Base-by-base conservation (phyloP, 2,888 invertebrate species). In the Drosophila austrosaltans region DNA sequence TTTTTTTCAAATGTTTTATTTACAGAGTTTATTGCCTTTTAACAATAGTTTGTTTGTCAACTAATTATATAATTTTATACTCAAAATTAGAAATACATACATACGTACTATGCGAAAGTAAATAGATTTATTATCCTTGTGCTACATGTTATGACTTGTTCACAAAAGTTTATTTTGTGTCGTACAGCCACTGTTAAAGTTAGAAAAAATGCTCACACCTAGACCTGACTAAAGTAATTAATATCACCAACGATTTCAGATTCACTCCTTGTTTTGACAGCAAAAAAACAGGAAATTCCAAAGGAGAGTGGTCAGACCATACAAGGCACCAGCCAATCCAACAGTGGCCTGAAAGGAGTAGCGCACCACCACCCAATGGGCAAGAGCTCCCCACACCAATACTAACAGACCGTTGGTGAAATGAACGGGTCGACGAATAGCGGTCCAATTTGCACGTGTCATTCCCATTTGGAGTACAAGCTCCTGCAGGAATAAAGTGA, bases 301-400 rank as follows among this genome's bases (percentile, higher is more conserved):
- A 22, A 91, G 73, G 61, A 91, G 71, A 66, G 91, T 83, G 64
- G 90, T 90, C 30, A 79, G 69, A 39, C 85, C 89, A 72, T 92
- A 92, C 2, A 92, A 68, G 28, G 78, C 81, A 0, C 90, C 90
- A 12, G 92, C 90, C 5, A 92, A 77, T 1, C 90, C 90, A 4
- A 91, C 90, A 22, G 90, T 90, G 10, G 92, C 91, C 70, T 92
- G 92, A 75, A 92, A 92, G 1, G 91, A 90, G 63, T 90, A 92
- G 30, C 89, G 78, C n/a, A 81, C 89, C 22, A 92, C 92, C 53
- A 92, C 79, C 76, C 90, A 84, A 67, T 92, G 92, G 44, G 91
- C 91, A 22, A 92, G 76, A 20, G 85, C 76, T 39, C 92, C 92
- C 91, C 91, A 92, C 2, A 91, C 66, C 39, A 92, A 79, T 64